phyloP scores from a whole-genome alignment of 2,888 invertebrate genomes.

The Eutolmus rufibarbis region DNA sequence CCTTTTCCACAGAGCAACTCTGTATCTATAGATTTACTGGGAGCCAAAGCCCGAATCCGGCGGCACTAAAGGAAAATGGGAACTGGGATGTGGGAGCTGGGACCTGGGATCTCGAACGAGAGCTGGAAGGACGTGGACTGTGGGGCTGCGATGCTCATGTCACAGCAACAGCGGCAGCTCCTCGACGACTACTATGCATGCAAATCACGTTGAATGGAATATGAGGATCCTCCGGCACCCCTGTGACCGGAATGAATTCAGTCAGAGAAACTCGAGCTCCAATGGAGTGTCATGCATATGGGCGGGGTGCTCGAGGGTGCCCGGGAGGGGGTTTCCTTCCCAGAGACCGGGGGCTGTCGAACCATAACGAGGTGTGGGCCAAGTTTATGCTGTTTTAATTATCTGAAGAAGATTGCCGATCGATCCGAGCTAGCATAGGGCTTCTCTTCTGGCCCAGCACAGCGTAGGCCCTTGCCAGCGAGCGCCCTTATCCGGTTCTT shows the following conservation, averaged over 20 bases:
- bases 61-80: not conserved
- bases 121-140: not conserved
- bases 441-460: not conserved
- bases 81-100: too few relatives aligned
- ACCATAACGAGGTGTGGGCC: conserved; percentile 39
- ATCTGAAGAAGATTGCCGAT: conserved; percentile 38
- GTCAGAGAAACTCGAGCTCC: conserved; percentile 10
- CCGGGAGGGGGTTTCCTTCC: not conserved
- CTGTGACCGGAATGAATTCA: conserved; percentile 30
- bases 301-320: not conserved
- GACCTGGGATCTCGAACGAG: not conserved
- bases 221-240: conserved; percentile 37
- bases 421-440: conserved; percentile 13
- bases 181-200: conserved; percentile 35
- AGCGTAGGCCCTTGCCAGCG: not conserved
- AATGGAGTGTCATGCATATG: conserved; percentile 11
- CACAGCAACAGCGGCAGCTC: conserved; percentile 11
- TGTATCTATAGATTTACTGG: not conserved
- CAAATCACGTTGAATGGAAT: conserved; percentile 39
- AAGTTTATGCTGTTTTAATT: conserved; percentile 37
- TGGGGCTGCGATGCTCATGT: not conserved
- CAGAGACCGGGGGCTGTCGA: not conserved
- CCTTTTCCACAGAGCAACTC: conserved; percentile 2
- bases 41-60: not conserved
- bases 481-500: conserved; percentile 12